Percentiles rank a stretch among this genome's conserved stretches.
phyloP scores from a whole-genome alignment of 2,797 vertebrate species.

The Pampus argenteus region DNA sequence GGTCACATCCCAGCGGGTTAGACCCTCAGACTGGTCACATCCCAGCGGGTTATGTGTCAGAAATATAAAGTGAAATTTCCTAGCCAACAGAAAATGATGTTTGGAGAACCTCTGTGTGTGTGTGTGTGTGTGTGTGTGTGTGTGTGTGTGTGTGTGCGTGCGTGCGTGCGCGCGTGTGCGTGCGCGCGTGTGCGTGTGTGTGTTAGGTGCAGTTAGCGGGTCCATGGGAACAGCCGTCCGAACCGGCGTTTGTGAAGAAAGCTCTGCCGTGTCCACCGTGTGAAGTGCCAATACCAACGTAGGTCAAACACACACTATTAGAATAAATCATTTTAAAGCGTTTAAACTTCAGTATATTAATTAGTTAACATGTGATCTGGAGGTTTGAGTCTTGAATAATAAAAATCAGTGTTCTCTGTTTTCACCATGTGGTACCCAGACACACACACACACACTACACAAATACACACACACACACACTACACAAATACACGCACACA shows the following conservation, averaged over 20 bases:
- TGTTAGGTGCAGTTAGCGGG: constrained; percentile 77
- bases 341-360: background rate
- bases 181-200: constrained; percentile 11
- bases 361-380: background rate
- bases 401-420: background rate
- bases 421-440: background rate
- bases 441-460: background rate
- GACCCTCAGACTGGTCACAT: too few relatives aligned
- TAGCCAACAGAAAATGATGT: background rate
- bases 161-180: background rate
- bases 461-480: background rate
- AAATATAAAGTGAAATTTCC: background rate
- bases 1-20: constrained; percentile 76
- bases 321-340: background rate
- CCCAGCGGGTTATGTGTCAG: too few relatives aligned
- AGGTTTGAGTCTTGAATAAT: too few relatives aligned
- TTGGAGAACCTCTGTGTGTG: background rate
- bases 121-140: constrained; percentile 19
- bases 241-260: constrained; percentile 85
- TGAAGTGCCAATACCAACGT: constrained; percentile 66
- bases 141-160: constrained; percentile 15
- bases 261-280: constrained; percentile 86
- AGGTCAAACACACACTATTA: constrained; percentile 14
- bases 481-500: background rate
- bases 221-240: constrained; percentile 90